Conservation (phyloP, 2,113 vertebrate genomes). For the Corapipo altera region DNA sequence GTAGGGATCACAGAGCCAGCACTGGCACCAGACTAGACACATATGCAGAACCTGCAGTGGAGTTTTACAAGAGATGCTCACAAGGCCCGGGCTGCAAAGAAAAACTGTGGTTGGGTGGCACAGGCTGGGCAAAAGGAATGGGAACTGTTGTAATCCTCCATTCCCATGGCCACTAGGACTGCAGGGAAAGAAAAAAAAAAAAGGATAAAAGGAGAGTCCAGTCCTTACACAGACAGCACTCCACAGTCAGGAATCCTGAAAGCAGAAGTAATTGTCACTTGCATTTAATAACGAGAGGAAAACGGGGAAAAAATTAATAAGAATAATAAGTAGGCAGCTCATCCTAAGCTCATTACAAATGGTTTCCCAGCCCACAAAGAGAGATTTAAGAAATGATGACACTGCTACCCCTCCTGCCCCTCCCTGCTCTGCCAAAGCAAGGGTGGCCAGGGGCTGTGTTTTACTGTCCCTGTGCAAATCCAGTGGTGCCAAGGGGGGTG, state of each 20-base stretch:
- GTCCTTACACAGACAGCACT: background rate
- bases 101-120: background rate
- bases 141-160: background rate
- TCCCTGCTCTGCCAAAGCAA: background rate
- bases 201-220: background rate
- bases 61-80: background rate
- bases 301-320: fast-evolving
- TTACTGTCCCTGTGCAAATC: background rate
- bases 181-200: no score
- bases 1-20: background rate
- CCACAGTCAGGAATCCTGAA: background rate
- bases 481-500: background rate
- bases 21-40: background rate
- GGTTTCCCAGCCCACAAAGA: background rate
- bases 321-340: background rate
- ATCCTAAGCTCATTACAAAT: background rate
- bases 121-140: background rate
- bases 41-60: background rate
- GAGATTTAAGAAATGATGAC: background rate
- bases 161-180: background rate
- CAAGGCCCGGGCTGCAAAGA: background rate
- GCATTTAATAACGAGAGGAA: background rate
- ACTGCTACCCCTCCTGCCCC: background rate
- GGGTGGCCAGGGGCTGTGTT: background rate
- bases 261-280: background rate